phyloP scores from a whole-genome alignment of 2,888 invertebrate species.

The Drosophila suboccidentalis region DNA sequence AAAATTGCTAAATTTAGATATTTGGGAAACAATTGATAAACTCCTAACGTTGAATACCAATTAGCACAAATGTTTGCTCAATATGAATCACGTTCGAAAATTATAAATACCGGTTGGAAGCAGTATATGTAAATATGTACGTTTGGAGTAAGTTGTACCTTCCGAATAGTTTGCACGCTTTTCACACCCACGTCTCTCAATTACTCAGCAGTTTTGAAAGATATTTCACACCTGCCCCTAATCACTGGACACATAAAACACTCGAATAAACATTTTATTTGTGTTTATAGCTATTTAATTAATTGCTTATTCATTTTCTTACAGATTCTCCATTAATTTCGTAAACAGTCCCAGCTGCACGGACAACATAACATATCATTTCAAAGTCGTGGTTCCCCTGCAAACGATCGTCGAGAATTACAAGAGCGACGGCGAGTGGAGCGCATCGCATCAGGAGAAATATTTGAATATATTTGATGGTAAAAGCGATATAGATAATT shows the following conservation, averaged over 20 bases:
- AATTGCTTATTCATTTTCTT: slow-evolving; percentile 2
- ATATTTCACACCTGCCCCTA: slow-evolving; percentile 27
- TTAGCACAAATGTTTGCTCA: slow-evolving; percentile 15
- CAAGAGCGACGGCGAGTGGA: slow-evolving; percentile 83
- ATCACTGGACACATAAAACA: slow-evolving; percentile 8
- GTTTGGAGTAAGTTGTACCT: background rate
- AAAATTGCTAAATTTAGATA: slow-evolving; percentile 1
- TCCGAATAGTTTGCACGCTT: slow-evolving; percentile 46
- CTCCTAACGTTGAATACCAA: slow-evolving; percentile 11
- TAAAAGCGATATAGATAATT: slow-evolving; percentile 53
- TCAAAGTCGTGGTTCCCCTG: slow-evolving; percentile 77
- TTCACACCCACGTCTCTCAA: slow-evolving; percentile 28
- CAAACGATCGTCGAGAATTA: slow-evolving; percentile 81
- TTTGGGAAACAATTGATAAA: slow-evolving; percentile 4
- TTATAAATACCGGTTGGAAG: slow-evolving; percentile 38
- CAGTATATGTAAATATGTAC: background rate
- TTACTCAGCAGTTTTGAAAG: slow-evolving; percentile 2
- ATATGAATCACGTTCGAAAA: slow-evolving; percentile 40
- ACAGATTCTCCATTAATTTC: slow-evolving; percentile 85
- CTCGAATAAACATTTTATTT: background rate
- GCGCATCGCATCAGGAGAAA: slow-evolving; percentile 71
- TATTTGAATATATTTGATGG: slow-evolving; percentile 76
- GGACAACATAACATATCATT: slow-evolving; percentile 83
- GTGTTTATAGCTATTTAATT: background rate
- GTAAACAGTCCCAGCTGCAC: slow-evolving; percentile 76